phyloP scores from a whole-genome alignment of 2,113 vertebrate species.

The Callorhinus ursinus region DNA sequence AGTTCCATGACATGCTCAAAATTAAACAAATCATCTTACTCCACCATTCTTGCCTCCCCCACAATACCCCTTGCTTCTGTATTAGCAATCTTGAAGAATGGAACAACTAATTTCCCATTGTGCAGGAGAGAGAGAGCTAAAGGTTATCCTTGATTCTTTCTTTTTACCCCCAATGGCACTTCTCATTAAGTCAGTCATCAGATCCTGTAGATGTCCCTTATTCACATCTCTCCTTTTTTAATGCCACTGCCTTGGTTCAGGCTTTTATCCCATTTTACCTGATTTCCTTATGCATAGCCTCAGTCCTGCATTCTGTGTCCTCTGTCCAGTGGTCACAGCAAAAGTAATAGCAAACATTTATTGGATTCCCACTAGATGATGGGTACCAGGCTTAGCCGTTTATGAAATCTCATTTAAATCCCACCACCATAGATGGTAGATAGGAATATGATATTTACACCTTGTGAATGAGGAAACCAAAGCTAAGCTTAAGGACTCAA shows the following conservation, averaged over 20 bases:
- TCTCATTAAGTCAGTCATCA: background rate
- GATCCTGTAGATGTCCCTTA: rapidly evolving
- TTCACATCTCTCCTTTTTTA: background rate
- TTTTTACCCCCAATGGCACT: background rate
- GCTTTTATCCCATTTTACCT: background rate
- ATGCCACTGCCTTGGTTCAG: background rate
- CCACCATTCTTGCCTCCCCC: background rate
- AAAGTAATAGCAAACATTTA: background rate
- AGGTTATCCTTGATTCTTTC: background rate
- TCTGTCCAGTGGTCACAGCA: background rate
- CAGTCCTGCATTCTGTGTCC: too few species aligned
- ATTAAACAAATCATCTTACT: background rate
- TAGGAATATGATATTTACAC: background rate
- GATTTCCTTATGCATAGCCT: background rate
- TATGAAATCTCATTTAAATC: background rate
- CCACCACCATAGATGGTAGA: background rate
- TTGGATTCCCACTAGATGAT: background rate
- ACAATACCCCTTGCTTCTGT: background rate
- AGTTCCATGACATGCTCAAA: background rate
- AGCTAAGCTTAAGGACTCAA: background rate
- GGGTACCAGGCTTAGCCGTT: background rate
- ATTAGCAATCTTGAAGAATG: background rate
- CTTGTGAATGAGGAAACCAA: background rate
- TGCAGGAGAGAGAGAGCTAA: background rate
- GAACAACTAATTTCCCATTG: background rate